These are phyloP conservation scores for Halcyon smyrnensis DNA, from an alignment of 2,797 vertebrate genomes.

Conservation along the genomic window DNA sequence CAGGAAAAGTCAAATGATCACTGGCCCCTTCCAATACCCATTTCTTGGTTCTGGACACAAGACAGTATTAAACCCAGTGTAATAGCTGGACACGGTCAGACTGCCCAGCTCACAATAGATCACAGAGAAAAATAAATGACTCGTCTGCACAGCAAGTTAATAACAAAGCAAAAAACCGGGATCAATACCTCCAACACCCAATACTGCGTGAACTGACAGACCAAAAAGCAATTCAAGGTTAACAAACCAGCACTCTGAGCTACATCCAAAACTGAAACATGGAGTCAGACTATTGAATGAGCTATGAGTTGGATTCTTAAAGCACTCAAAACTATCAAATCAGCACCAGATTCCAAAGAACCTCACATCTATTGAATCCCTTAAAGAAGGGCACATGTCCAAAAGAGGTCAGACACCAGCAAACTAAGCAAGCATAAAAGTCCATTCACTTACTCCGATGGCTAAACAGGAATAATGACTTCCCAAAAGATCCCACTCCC, in stretches of 20 bases:
- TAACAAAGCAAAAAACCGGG: neutral
- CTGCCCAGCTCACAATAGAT: neutral
- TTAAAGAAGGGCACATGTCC: neutral
- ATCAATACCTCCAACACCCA: neutral
- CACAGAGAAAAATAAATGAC: neutral
- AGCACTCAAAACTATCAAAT: conserved; percentile 6
- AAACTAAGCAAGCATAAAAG: neutral
- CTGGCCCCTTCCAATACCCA: neutral
- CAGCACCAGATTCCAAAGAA: conserved; percentile 23
- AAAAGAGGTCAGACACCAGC: neutral
- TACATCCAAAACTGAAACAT: neutral
- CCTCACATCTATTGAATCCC: neutral
- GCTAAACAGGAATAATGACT: neutral
- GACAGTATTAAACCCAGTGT: neutral
- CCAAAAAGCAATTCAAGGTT: neutral
- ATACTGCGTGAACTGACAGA: neutral
- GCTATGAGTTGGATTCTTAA: neutral
- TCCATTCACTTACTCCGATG: neutral
- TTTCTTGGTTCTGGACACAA: neutral
- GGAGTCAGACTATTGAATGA: conserved; percentile 50
- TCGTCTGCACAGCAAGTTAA: neutral
- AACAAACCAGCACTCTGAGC: neutral
- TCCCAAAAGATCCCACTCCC: neutral
- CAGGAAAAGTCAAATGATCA: neutral
- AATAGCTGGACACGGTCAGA: neutral